A percentile compares a stretch with the other conserved stretches of the same genome.
These are phyloP conservation scores for Micromussa lordhowensis DNA, from an alignment of 92 coral and sea anemone genomes.

Conservation along the genomic window DNA sequence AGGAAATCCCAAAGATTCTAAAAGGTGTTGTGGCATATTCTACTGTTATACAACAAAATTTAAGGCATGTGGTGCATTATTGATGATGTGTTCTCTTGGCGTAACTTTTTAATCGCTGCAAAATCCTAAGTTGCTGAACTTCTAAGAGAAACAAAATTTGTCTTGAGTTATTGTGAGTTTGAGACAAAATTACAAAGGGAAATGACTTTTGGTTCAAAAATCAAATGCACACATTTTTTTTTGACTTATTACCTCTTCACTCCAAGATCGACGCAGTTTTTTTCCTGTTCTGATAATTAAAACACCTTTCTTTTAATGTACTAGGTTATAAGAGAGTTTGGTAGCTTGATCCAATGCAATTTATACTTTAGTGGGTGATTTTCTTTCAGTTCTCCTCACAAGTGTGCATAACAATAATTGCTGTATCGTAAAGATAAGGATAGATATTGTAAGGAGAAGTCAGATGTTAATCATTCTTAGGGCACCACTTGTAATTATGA, in stretches of 20 bases:
- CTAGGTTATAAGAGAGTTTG: not conserved
- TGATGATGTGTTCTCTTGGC: not conserved
- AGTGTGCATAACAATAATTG: not conserved
- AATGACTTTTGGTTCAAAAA: too few relatives aligned
- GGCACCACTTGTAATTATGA: not conserved
- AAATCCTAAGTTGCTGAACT: too few relatives aligned
- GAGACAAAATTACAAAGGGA: too few relatives aligned
- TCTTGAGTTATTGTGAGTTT: too few relatives aligned
- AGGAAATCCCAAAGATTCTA: not conserved
- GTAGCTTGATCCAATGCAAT: not conserved
- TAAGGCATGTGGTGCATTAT: not conserved
- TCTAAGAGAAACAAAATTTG: too few relatives aligned
- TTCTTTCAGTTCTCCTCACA: not conserved
- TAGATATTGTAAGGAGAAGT: too few relatives aligned
- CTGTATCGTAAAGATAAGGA: not conserved
- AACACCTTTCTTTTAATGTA: not conserved
- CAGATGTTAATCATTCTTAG: not conserved
- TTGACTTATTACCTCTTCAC: not conserved
- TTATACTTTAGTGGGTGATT: not conserved
- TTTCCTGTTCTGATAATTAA: not conserved
- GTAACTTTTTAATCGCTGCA: too few relatives aligned
- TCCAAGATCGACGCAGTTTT: not conserved
- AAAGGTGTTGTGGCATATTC: not conserved
- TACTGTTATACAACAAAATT: not conserved
- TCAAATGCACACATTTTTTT: too few relatives aligned